Conservation (phyloP, 2,113 vertebrate genomes). For the Zosterops lateralis region DNA sequence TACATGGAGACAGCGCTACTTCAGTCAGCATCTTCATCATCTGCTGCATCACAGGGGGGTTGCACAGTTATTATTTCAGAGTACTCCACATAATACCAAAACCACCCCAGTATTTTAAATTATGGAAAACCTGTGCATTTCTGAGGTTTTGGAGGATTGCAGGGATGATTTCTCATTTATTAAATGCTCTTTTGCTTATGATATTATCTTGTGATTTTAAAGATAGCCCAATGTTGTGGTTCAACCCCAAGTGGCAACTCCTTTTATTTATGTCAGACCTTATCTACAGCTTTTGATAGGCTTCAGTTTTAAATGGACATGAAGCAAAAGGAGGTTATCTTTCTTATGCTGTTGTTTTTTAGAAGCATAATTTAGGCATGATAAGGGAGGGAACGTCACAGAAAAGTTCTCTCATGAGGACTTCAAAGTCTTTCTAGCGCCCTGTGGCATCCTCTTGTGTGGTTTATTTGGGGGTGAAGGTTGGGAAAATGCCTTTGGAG, state of each 20-base stretch:
- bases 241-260: background rate
- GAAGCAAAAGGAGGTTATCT: background rate
- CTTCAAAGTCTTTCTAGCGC: conserved; percentile 4
- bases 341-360: background rate
- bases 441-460: background rate
- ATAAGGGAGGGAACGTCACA: background rate
- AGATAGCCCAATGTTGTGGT: background rate
- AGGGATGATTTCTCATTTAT: background rate
- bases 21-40: background rate
- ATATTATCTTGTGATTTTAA: background rate
- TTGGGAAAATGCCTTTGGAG: background rate
- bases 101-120: background rate
- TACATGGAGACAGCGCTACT: background rate
- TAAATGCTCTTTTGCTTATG: background rate
- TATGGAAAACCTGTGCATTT: background rate
- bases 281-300: background rate
- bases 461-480: background rate
- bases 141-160: background rate
- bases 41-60: background rate
- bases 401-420: background rate
- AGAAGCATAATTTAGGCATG: background rate
- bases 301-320: background rate
- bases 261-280: background rate
- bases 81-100: background rate
- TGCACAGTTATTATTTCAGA: background rate